Base-by-base conservation (phyloP, 2,113 vertebrate genomes). In the Saguinus imperator region DNA sequence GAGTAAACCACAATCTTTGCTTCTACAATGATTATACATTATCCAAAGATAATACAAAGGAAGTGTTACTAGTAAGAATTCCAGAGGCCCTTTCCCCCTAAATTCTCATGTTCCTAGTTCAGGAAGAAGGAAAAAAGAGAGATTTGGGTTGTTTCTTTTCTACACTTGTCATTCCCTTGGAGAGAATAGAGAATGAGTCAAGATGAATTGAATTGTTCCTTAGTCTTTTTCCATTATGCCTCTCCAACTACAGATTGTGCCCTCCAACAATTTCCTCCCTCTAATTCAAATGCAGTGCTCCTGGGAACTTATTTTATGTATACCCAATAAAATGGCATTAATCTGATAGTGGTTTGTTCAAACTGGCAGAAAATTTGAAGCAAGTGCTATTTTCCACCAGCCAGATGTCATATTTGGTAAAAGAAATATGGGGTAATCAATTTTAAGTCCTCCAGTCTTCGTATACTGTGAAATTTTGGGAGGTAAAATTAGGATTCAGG, bases 271-370 rank as follows among this genome's bases (percentile, higher is more conserved):
- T 87, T 95, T 80, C 50, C 29, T 94, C 27, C 64, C 35, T 87
- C 21, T 83, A 76, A 91, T 96, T 96, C 89, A 86, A 86, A 91
- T 66, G 35, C 25, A 37, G 18, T 86, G 61, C 43, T 93, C 64
- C 83, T 94, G 91, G 86, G 55, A 91, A 64, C 45, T 90, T 79
- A 43, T 77, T 61, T 96, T 89, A 32, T 93, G 52, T 94, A 23
- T 84, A 61, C 8, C 52, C 83, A 95, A 80, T 96, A 95, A 95
- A 96, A 87, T 17, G 58, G 25, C 68, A 70, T 77, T 94, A 89
- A 96, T 86, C 43, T 83, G 35, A 96, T 80, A 21, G 82, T 91
- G 8, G 70, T 91, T 96, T 97, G 77, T 96, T 97, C 82, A 92
- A 72, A 89, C 64, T 76, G 80, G 68, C 55, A 95, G 45, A 75